These are phyloP conservation scores for Rhabdomys pumilio DNA, from an alignment of 2,797 vertebrate genomes.

Conservation along the genomic window DNA sequence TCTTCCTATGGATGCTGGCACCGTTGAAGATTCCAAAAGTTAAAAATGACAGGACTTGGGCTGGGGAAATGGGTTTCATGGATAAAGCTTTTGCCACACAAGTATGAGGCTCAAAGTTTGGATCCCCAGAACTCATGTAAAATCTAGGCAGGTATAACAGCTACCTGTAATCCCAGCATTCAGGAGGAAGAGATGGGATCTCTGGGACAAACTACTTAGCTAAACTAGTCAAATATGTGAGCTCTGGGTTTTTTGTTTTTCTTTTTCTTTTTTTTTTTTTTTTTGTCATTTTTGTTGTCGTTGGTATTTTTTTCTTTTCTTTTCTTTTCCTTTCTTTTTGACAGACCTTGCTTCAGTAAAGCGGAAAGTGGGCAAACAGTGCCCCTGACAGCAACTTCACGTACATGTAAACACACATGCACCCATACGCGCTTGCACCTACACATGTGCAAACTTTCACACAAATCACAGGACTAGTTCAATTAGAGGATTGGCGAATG, in stretches of 20 bases:
- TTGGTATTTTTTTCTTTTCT: background rate
- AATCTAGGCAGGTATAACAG: background rate
- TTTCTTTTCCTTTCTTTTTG: background rate
- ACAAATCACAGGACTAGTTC: background rate
- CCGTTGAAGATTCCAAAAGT: background rate
- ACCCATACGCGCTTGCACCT: background rate
- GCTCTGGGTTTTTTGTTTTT: background rate
- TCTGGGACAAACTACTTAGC: background rate
- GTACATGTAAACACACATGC: too few species aligned
- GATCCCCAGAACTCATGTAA: background rate
- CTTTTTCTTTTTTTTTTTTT: too few species aligned
- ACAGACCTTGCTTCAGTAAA: background rate
- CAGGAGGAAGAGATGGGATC: background rate
- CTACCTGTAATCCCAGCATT: background rate
- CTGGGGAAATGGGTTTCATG: background rate
- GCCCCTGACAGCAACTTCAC: background rate
- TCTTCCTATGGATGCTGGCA: background rate
- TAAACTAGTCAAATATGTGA: background rate
- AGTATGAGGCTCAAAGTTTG: background rate
- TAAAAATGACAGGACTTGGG: background rate
- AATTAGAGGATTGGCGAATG: background rate
- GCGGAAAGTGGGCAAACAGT: background rate
- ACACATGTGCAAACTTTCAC: background rate
- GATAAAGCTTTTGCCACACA: background rate
- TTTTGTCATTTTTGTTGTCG: background rate